phyloP scores from a whole-genome alignment of 2,113 vertebrate species.

The Rhinogobius similis region DNA sequence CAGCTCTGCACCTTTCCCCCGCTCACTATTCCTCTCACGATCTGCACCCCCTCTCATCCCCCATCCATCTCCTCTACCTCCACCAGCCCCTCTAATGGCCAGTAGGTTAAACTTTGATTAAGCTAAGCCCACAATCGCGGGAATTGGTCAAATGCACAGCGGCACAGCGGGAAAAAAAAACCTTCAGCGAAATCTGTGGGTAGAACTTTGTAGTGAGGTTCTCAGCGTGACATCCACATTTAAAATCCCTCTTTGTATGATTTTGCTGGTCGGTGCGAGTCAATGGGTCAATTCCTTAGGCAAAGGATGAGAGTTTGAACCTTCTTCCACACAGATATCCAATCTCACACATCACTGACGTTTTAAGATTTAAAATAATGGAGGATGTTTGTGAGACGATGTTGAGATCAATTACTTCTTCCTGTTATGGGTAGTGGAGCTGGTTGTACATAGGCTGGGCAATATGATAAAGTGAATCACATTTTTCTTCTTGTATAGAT shows the following conservation, averaged over 20 bases:
- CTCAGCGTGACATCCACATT: background rate
- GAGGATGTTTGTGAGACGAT: too few species aligned
- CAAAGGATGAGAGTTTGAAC: background rate
- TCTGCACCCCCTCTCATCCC: conserved; percentile 23
- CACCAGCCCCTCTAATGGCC: conserved; percentile 13
- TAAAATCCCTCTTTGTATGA: background rate
- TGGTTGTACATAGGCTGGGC: too few species aligned
- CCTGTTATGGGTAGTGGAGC: too few species aligned
- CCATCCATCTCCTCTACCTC: conserved; percentile 42
- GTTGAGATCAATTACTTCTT: too few species aligned
- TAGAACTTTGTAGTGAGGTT: background rate
- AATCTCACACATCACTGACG: background rate
- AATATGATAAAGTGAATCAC: too few species aligned
- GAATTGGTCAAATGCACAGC: conserved; percentile 12
- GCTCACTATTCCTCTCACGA: conserved; percentile 46
- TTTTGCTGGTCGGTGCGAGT: background rate
- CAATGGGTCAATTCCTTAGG: background rate
- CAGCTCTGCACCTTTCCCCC: conserved; percentile 14
- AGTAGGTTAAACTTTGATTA: conserved; percentile 47
- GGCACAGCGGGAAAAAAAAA: background rate
- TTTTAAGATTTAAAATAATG: too few species aligned
- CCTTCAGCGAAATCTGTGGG: background rate
- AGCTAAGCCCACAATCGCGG: background rate
- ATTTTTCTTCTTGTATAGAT: too few species aligned
- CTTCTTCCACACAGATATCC: background rate